Base-by-base conservation (phyloP, 2,888 invertebrate species). In the Plutella xylostella region DNA sequence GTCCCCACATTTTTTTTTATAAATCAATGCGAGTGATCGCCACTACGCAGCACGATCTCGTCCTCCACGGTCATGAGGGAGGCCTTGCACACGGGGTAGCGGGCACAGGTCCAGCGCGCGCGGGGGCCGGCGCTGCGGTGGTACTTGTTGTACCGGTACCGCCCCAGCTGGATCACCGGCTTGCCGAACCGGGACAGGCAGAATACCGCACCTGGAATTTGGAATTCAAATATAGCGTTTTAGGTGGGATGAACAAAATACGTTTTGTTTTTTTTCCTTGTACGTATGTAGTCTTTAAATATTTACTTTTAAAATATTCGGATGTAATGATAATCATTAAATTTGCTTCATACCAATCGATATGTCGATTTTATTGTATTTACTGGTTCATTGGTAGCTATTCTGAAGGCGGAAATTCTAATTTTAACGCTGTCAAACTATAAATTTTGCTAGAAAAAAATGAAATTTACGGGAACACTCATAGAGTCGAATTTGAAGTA, bases 11-110 rank as follows among this genome's bases (percentile, higher is more conserved):
- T n/a, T n/a, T n/a, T n/a, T n/a, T n/a, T n/a, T n/a, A n/a, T n/a
- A n/a, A n/a, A 11, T 45, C 15, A 48, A 25, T 47, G 22, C 17
- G 43, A 43, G 6, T 37, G 33, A 9, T 44, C 33, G 12, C n/a
- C 28, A 6, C 14, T 44, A 2, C 31, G 40, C 12, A 38, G 43
- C 11, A 63, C 46, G 11, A 64, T 55, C n/a, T 33, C 45, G 11
- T 59, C 52, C 1, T 58, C 51, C 4, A 61, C 3, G 4, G 62
- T 63, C n/a, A 55, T 43, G 28, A 60, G 45, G 15, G 50, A 48
- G 11, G 63, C 60, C 15, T 50, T 57, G 25, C 55, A 65, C 14
- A 53, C 48, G 15, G 48, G 47, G 17, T 47, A n/a, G 15, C 39
- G 20, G 3, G 41, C 7, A 18, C 41, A 41, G 5, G 15, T n/a